A percentile compares a stretch with the other conserved stretches of the same genome.
These are phyloP conservation scores for Adela reaumurella DNA, from an alignment of 2,888 invertebrate species.

Conservation along the genomic window DNA sequence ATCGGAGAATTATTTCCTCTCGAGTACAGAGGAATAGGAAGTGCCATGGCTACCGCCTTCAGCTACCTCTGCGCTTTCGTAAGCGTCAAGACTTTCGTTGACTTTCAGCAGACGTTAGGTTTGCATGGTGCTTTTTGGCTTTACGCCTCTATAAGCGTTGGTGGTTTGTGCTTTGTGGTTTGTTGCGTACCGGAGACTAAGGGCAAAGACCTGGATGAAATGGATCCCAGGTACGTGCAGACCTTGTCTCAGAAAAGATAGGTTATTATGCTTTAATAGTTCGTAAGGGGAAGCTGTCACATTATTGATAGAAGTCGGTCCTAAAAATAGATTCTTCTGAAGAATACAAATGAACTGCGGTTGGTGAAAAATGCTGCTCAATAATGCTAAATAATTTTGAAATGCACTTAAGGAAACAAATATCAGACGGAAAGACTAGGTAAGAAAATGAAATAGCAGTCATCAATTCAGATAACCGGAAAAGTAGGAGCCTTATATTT, in stretches of 20 bases:
- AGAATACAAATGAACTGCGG: no score
- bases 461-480: no score
- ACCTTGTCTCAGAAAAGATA: slow-evolving; percentile 46
- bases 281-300: not conserved
- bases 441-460: no score
- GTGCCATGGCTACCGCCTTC: slow-evolving; percentile 81
- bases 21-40: slow-evolving; percentile 81
- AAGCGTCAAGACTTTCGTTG: slow-evolving; percentile 82
- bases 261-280: slow-evolving; percentile 8
- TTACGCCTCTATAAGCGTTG: slow-evolving; percentile 77
- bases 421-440: no score
- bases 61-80: slow-evolving; percentile 85
- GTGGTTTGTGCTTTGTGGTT: slow-evolving; percentile 79
- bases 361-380: no score
- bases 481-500: not conserved
- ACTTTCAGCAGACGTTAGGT: slow-evolving; percentile 72
- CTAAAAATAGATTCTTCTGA: no score
- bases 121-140: slow-evolving; percentile 85
- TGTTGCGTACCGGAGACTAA: slow-evolving; percentile 89
- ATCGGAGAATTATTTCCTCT: slow-evolving; percentile 81
- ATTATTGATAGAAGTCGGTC: no score
- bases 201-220: slow-evolving; percentile 85
- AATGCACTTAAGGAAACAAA: no score
- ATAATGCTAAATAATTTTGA: no score
- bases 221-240: slow-evolving; percentile 67